phyloP scores from a whole-genome alignment of 2,113 vertebrate genomes.

The Clupea harengus region DNA sequence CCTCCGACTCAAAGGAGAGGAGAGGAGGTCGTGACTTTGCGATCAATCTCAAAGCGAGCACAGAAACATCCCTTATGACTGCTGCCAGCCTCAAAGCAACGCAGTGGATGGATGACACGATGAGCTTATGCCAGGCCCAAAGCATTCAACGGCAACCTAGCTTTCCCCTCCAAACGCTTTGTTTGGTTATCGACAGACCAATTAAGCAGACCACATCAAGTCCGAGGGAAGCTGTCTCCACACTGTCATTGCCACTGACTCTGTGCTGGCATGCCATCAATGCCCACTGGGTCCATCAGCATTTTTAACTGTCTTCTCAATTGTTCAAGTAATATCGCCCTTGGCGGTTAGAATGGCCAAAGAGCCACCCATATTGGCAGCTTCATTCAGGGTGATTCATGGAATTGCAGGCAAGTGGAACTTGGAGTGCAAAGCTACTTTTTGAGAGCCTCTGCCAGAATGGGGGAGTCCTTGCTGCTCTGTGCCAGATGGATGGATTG shows the following conservation, averaged over 20 bases:
- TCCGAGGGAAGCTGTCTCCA: neutral
- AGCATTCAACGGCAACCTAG: neutral
- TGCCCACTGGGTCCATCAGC: neutral
- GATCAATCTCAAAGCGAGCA: neutral
- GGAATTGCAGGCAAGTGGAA: neutral
- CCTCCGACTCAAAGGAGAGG: neutral
- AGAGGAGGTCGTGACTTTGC: neutral
- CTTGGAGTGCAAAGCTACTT: neutral
- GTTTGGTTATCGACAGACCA: neutral
- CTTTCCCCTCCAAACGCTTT: neutral
- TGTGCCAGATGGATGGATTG: slow-evolving; percentile 3
- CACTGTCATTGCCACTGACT: neutral
- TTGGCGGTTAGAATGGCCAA: neutral
- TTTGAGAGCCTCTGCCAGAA: neutral
- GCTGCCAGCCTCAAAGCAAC: neutral
- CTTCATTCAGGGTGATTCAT: neutral
- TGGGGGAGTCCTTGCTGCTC: neutral
- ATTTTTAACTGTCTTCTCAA: neutral
- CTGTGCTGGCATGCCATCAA: neutral
- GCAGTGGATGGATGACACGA: neutral
- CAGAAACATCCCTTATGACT: neutral
- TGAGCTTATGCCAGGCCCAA: neutral
- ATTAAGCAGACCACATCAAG: neutral
- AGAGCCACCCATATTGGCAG: neutral
- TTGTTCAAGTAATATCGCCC: neutral